Evolutionary conservation across 1,140 invertebrate genomes (phyloP), one percentile per base, ranked within the genome.

Genomic region (Diabrotica virgifera): DNA sequence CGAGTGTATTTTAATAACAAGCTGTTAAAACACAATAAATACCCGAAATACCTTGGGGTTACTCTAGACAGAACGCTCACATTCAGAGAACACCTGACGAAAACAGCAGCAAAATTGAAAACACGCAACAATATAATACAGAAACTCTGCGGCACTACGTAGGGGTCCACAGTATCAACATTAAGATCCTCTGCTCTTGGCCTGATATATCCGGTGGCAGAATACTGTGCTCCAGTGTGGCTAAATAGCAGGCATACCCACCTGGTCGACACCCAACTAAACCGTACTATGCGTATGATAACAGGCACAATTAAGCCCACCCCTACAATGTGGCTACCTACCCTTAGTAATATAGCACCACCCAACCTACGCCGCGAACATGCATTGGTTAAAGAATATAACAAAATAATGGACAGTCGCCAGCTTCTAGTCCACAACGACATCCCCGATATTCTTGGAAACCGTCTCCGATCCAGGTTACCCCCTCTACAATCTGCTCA

Each of bases 261-360:
- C n/a, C 9, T 10, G 12, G 46, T 51, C 12, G 46, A 51, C 12
- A 12, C 1, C 5, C 46, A 51, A 5, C 12, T 51, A 51, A 51
- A 51, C 12, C 9, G 12, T 12, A 5, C 46, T 5, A 24, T 36
- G 56, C 35, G 35, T 8, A 9, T 11, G 3, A 6, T n/a, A 58
- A 8, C 55, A 36, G 36, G 55, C n/a, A 58, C 56, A 36, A 11
- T 58, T 11, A 58, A 5, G 37, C 9, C 56, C 12, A 62, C 58
- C 7, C 5, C 46, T 10, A 60, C 2, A 51, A 46, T 8, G 10
- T 62, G 36, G 51, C 36, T 62, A n/a, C 52, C 60, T 7, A 35
- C 36, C 8, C 50, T 51, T 12, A 62, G 5, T 24, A 5, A 62
- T 5, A 60, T 24, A 24, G 24, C 24, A 2, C 24, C 24, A 24